Percentiles rank a stretch among this genome's conserved stretches.
These are phyloP conservation scores for Patella depressa DNA, from an alignment of 2,888 invertebrate species.

Conservation along the genomic window DNA sequence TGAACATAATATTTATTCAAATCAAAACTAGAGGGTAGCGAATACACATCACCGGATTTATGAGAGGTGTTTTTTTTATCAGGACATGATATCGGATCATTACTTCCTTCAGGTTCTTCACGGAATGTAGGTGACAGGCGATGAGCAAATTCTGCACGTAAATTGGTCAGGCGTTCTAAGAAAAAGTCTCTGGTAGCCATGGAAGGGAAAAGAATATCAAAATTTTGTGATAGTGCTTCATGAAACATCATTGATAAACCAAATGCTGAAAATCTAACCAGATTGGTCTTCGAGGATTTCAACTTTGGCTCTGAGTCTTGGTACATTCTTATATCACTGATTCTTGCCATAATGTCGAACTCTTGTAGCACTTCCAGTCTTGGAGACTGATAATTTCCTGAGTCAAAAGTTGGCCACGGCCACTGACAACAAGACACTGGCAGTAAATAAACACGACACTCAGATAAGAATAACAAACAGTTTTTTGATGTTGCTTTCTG, in stretches of 20 bases:
- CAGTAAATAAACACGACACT: constrained; percentile 61
- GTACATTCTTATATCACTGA: constrained; percentile 60
- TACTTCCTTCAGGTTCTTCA: constrained; percentile 63
- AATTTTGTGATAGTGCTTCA: constrained; percentile 43
- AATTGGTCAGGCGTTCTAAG: constrained; percentile 55
- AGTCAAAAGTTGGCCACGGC: constrained; percentile 63
- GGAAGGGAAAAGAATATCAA: constrained; percentile 52
- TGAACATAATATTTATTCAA: constrained; percentile 34
- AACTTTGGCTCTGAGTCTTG: background rate
- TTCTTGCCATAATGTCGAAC: constrained; percentile 58
- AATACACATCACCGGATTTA: constrained; percentile 18
- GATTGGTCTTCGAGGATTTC: background rate
- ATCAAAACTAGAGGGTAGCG: constrained; percentile 41
- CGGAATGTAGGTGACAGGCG: constrained; percentile 56
- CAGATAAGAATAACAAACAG: constrained; percentile 59
- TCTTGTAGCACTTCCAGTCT: constrained; percentile 58
- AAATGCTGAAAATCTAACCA: constrained; percentile 42
- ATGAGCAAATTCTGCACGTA: constrained; percentile 59
- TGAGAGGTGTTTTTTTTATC: background rate
- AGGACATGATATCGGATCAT: constrained; percentile 38
- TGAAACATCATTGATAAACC: constrained; percentile 53
- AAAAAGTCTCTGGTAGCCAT: constrained; percentile 53
- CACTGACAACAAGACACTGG: constrained; percentile 55
- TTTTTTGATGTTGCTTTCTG: constrained; percentile 37
- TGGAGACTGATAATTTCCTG: constrained; percentile 43